phyloP scores from a whole-genome alignment of 2,888 invertebrate species.

The Eucera pruinosa region DNA sequence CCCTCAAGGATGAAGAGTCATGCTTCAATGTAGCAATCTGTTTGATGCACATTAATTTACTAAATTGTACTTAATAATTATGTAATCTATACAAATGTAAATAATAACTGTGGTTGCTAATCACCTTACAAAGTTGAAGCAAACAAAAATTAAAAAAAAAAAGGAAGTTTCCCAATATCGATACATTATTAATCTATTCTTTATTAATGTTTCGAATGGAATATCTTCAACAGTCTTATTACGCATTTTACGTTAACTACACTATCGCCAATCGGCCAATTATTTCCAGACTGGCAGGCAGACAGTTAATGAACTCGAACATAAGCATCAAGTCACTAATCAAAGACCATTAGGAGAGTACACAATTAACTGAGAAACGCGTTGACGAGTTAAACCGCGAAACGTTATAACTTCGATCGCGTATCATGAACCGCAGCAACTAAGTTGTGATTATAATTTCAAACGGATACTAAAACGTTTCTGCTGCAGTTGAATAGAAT shows the following conservation, averaged over 20 bases:
- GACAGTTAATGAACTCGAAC: slow-evolving; percentile 45
- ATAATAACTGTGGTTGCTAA: too few species aligned
- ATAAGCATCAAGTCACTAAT: slow-evolving; percentile 42
- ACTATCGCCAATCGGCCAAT: slow-evolving; percentile 7
- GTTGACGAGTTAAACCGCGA: slow-evolving; percentile 59
- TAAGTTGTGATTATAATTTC: slow-evolving; percentile 5
- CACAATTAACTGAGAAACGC: slow-evolving; percentile 58
- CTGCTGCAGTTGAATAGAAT: not conserved
- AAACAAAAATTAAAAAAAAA: too few species aligned
- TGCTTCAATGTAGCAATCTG: too few species aligned
- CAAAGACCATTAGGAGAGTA: slow-evolving; percentile 12
- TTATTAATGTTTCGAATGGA: too few species aligned
- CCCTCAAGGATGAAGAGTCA: too few species aligned
- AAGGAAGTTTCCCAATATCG: too few species aligned
- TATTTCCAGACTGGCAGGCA: not conserved
- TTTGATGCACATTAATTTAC: too few species aligned
- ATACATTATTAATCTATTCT: not conserved
- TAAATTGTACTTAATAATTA: too few species aligned
- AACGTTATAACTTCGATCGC: slow-evolving; percentile 33
- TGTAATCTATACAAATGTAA: too few species aligned
- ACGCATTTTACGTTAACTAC: not conserved
- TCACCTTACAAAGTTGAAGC: too few species aligned
- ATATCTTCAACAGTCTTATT: too few species aligned
- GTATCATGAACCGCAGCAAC: slow-evolving; percentile 43
- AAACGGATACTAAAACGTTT: not conserved